Base-by-base conservation (phyloP, 2,113 vertebrate species). In the Ranitomeya imitator region DNA sequence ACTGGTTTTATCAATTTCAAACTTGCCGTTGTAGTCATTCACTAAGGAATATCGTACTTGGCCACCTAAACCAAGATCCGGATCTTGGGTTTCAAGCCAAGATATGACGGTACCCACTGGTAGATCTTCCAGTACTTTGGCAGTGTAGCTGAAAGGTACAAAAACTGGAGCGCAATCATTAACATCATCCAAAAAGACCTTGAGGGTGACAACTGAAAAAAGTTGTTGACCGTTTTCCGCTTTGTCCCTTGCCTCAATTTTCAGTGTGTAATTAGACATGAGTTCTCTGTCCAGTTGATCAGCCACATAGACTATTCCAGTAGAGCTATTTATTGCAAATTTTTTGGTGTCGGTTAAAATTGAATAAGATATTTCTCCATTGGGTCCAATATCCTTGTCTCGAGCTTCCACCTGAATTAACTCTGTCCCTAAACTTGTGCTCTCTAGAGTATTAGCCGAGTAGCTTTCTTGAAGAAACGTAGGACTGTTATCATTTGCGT, bases 101-200 rank as follows among this genome's bases (percentile, higher is more conserved):
- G 97, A 96, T 37, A 99, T 96, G 69, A 99, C 96, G 0, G 97
- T 98, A 83, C 98, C 98, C 9, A 98, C 90, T 0, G 98, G 98
- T 3, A 99, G 94, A 91, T 99, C 98, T 93, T 99, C 98, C 0
- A 98, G 95, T 26, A 96, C 96, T 76, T 97, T 96, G 71, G 97
- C 96, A 0, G 93, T 97, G 79, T 97, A 98, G 73, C 96, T 96
- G 65, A 92, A 95, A 0, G 98, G 98, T 61, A 99, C 97, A 78
- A 99, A 99, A 16, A 94, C 93, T 3, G 98, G 98, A 52, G 98
- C 96, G 57, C 97, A 99, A 91, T 99, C 98, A 9, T 99, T 99
- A 10, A 99, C 97, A 3, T 99, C 98, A 59, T 97, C 97, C 86
- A 99, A 90, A 14, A 94, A 93, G 7, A 99, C 93, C 90, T 95